Evolutionary conservation across 2,888 invertebrate species (phyloP), one percentile per base, ranked within the genome.

Genomic region (Polyploca ridens): DNA sequence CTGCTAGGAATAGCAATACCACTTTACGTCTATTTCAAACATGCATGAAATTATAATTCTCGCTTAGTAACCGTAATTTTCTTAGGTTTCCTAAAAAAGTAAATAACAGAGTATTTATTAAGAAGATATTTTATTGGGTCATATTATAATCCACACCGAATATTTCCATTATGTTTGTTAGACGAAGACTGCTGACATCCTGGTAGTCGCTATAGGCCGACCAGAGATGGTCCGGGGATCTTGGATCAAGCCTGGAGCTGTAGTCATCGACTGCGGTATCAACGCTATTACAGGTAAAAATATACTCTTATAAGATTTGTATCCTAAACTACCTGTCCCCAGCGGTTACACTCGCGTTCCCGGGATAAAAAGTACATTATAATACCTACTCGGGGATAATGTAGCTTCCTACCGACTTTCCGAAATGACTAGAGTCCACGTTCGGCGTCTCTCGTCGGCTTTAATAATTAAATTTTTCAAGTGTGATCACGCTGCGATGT

Each of bases 251-350:
- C 98, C 98, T 0, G 99, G 99, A 5, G 99, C 99, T 16, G 97
- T 99, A 13, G 99, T 99, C 57, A 99, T 99, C 79, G 99, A 99
- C 90, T 99, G 99, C 90, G 99, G 99, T 59, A 99, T 99, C 77
- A 99, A 98, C 92, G 95, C 97, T 5, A 96, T 98, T 77, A 95
- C 97, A 91, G 99, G 98, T 98, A 90, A 64, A 16, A n/a, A 54
- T 10, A 33, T 16, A 38, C 35, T n/a, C 7, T n/a, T n/a, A 7
- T 58, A 14, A n/a, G 5, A 1, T 33, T 11, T 35, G 35, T 14
- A 35, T 35, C 35, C 10, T 5, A 27, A 27, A 27, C 27, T 27
- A 27, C 1, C 27, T 27, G 2, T 27, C 27, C 27, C 27, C 27
- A 1, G 27, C 27, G 27, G 27, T 27, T 27, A 27, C 27, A 27